phyloP scores from a whole-genome alignment of 2,888 invertebrate genomes.

The Heliconius hortense region DNA sequence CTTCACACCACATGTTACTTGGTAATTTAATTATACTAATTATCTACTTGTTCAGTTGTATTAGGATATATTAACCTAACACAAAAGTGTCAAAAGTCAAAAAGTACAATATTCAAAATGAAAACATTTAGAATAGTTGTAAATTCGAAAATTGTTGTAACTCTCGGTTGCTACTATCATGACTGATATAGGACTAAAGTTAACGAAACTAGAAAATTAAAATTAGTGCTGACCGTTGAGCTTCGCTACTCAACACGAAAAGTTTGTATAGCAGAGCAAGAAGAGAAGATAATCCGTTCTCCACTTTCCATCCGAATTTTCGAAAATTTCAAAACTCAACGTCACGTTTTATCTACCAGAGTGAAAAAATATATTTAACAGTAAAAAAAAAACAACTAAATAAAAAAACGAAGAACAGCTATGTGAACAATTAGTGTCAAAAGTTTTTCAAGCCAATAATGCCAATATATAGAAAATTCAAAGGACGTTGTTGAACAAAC shows the following conservation, averaged over 20 bases:
- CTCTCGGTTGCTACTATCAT: too few relatives aligned
- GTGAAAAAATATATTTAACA: background rate
- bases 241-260: background rate
- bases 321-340: too few relatives aligned
- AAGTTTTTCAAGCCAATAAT: slow-evolving; percentile 25
- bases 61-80: background rate
- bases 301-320: too few relatives aligned
- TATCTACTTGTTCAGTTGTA: background rate
- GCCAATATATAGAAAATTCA: slow-evolving; percentile 23
- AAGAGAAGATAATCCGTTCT: too few relatives aligned
- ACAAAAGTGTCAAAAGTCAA: too few relatives aligned
- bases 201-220: too few relatives aligned
- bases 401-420: background rate
- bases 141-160: too few relatives aligned
- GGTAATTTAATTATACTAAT: slow-evolving; percentile 2
- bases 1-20: slow-evolving; percentile 7
- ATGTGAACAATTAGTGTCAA: slow-evolving; percentile 1
- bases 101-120: too few relatives aligned
- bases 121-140: too few relatives aligned
- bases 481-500: slow-evolving; percentile 18
- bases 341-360: too few relatives aligned
- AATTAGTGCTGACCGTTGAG: background rate
- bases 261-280: too few relatives aligned
- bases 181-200: too few relatives aligned
- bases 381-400: background rate